Evolutionary conservation across 2,888 invertebrate species (phyloP), one percentile per base, ranked within the genome.

Genomic region (Omphaloscelis lunosa): DNA sequence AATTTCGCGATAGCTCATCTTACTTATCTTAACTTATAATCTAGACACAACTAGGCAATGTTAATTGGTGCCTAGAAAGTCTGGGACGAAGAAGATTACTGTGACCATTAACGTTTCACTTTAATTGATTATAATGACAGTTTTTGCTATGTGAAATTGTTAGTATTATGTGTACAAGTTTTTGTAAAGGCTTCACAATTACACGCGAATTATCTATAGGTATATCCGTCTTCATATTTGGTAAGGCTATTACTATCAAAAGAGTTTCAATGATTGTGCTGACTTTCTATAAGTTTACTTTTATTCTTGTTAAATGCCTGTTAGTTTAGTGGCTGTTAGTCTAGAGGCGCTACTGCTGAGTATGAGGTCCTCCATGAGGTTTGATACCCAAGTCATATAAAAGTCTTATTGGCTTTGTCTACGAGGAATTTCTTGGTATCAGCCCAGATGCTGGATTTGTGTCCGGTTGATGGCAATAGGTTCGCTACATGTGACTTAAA

Each of bases 61-160:
- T 90, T 91, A 92, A 92, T 91, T 91, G 91, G 89, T 86, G 81
- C 80, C 77, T 90, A 90, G 91, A 92, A 91, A 92, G 91, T 86
- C 85, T 83, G 83, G 79, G 86, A 85, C 78, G 87, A 87, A 86
- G 85, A 87, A 86, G 82, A 88, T 83, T 89, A 86, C 86, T 70
- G 75, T 77, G 82, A 87, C 87, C 88, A 85, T 83, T 80, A 85
- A 82, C 83, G 86, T 85, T 89, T 89, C 87, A 81, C 82, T 81
- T 84, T 90, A 88, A 86, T 90, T 88, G 87, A 85, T 86, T 84
- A 78, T 89, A 87, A 88, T 89, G 84, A 89, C 80, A 84, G 79
- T 86, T 88, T 88, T 83, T 86, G 80, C 66, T 77, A 65, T 70
- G 80, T 79, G 76, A 88, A 89, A 87, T 83, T 84, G 79, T 81